Base-by-base conservation (phyloP, 92 coral and sea anemone species). In the Palythoa caribaeorum region DNA sequence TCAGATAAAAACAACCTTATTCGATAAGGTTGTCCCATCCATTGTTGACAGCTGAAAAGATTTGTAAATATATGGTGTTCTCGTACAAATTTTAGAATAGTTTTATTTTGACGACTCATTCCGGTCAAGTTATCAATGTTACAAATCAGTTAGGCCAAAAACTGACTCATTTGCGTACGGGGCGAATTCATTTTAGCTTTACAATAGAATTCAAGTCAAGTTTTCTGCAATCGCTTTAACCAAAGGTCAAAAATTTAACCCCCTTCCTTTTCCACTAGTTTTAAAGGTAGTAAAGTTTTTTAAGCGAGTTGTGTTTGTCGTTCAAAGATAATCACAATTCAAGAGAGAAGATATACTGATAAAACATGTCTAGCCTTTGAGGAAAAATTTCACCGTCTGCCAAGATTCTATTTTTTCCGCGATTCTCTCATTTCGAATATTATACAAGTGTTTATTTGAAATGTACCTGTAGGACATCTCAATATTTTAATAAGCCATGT, bases 1-100 rank as follows among this genome's bases (percentile, higher is more conserved):
- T 65, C 75, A 19, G 60, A 65, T 3, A 36, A 65, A 47, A 65
- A 44, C 74, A 14, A 47, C 60, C 3, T 52, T 81, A 68, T 81
- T 81, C 63, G 16, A 47, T 21, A 48, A 81, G 40, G 28, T 81
- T 65, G 59, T 81, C 71, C 59, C 55, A 60, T 60, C 38, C 38
- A 13, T 62, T 59, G 36, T 12, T 79, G 53, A 17, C 72, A 60
- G 55, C 50, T 36, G 48, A 36, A 16, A 81, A 21, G 35, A 28
- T 20, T 81, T 81, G 86, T 47, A 20, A 17, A 66, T 57, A 14
- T 66, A 47, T 19, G 60, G 44, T 68, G 40, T 2, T 47, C 35
- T 66, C 28, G 38, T 38, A 12, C 66, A 11, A 21, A 20, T 16
- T 13, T 15, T 9, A 65, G n/a, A 39, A 48, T 38, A 48, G 20